These are phyloP conservation scores for Liodrosophila aerea DNA, from an alignment of 2,888 invertebrate genomes.

Conservation along the genomic window DNA sequence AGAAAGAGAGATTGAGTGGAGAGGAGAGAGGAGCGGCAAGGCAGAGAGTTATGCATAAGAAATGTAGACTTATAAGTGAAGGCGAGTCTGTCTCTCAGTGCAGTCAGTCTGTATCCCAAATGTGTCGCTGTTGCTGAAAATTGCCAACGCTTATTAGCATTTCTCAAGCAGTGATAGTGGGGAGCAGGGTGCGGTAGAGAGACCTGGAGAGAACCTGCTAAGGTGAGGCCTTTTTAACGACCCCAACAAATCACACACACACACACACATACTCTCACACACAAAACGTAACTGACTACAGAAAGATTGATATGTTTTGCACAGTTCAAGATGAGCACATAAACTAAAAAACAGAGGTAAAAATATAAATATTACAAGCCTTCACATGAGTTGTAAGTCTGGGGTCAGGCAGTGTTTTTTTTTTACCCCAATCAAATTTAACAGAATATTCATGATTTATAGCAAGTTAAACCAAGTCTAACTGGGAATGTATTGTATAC, in stretches of 20 bases:
- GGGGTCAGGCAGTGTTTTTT: too few relatives aligned
- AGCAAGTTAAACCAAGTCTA: too few relatives aligned
- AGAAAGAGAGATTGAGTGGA: too few relatives aligned
- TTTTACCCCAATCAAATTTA: too few relatives aligned
- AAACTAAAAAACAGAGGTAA: not conserved
- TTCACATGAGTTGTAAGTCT: not conserved
- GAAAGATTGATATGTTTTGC: slow-evolving; percentile 16
- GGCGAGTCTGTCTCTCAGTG: not conserved
- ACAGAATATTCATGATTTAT: too few relatives aligned
- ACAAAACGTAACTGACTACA: slow-evolving; percentile 15
- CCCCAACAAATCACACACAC: slow-evolving; percentile 43
- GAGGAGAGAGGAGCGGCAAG: not conserved
- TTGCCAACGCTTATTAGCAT: slow-evolving; percentile 61
- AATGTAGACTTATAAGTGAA: slow-evolving; percentile 2
- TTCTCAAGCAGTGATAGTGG: slow-evolving; percentile 19
- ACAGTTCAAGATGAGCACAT: too few relatives aligned
- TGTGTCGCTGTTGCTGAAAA: slow-evolving; percentile 36
- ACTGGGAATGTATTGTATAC: too few relatives aligned
- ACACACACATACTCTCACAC: slow-evolving; percentile 11
- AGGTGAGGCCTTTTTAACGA: slow-evolving; percentile 66
- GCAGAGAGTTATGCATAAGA: slow-evolving; percentile 46
- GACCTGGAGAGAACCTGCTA: slow-evolving; percentile 27
- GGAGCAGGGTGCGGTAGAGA: slow-evolving; percentile 19
- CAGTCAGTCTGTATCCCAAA: slow-evolving; percentile 41
- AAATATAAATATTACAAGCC: not conserved